phyloP scores from a whole-genome alignment of 2,888 invertebrate species.

The Perizoma flavofasciatum region DNA sequence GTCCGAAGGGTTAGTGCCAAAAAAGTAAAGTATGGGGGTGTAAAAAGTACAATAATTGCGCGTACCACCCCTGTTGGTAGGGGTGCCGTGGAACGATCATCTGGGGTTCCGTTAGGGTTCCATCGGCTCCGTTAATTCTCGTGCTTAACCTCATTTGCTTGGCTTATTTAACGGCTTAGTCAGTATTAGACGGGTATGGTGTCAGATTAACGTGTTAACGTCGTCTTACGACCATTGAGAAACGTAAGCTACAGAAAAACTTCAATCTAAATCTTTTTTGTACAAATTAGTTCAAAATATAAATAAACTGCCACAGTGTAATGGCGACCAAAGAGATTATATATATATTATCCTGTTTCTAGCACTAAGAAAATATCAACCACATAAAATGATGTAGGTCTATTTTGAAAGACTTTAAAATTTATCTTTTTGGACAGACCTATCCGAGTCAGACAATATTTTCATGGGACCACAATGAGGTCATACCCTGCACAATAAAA shows the following conservation, averaged over 20 bases:
- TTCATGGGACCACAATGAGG: too few species aligned
- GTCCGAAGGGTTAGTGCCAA: conserved; percentile 28
- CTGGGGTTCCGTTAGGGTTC: conserved; percentile 47
- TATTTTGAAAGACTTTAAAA: too few species aligned
- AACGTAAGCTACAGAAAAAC: too few species aligned
- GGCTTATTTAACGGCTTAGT: conserved; percentile 63
- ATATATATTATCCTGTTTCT: too few species aligned
- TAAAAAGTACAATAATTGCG: conserved; percentile 53
- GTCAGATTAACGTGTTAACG: conserved; percentile 44
- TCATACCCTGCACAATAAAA: too few species aligned
- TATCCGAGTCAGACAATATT: too few species aligned
- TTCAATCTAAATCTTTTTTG: background rate
- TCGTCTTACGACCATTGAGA: conserved; percentile 31
- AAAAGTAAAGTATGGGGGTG: conserved; percentile 33
- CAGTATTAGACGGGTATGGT: conserved; percentile 41
- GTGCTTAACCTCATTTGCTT: conserved; percentile 69
- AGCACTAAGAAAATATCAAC: too few species aligned
- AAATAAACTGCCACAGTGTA: too few species aligned
- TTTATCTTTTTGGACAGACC: too few species aligned
- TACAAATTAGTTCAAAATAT: too few species aligned
- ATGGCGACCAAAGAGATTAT: too few species aligned
- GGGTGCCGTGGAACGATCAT: conserved; percentile 57
- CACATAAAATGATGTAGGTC: too few species aligned
- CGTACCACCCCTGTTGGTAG: conserved; percentile 39
- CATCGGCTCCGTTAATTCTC: conserved; percentile 52